These are phyloP conservation scores for Synanthedon tipuliformis DNA, from an alignment of 2,888 invertebrate genomes.

Conservation along the genomic window DNA sequence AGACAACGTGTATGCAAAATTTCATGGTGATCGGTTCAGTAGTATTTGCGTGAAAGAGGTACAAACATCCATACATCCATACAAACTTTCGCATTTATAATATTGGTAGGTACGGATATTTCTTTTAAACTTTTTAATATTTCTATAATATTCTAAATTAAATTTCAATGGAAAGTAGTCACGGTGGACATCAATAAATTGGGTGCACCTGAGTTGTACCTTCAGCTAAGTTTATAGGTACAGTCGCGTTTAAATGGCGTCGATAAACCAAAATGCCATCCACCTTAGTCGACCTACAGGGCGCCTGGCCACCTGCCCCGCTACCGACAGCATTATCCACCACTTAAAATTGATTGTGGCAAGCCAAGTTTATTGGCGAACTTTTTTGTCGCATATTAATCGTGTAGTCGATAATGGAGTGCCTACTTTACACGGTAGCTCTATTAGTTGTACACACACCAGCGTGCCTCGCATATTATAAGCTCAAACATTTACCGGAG, in stretches of 20 bases:
- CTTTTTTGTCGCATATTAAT: background rate
- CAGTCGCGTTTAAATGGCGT: conserved; percentile 15
- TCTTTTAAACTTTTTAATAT: too few relatives aligned
- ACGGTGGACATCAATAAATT: background rate
- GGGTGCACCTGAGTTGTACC: background rate
- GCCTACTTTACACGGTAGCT: background rate
- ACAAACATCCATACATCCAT: too few relatives aligned
- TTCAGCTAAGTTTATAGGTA: background rate
- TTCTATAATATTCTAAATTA: too few relatives aligned
- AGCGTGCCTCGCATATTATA: background rate
- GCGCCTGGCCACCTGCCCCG: conserved; percentile 30
- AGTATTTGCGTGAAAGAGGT: too few relatives aligned
- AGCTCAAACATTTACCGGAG: background rate
- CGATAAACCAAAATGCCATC: conserved; percentile 36
- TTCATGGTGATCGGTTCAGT: too few relatives aligned
- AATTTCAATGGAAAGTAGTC: conserved; percentile 4
- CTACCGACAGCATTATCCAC: background rate
- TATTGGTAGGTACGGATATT: too few relatives aligned
- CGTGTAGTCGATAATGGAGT: background rate
- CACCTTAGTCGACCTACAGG: conserved; percentile 23
- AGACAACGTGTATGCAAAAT: too few relatives aligned
- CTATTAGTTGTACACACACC: background rate
- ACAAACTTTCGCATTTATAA: too few relatives aligned
- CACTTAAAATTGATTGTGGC: background rate
- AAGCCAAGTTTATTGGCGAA: background rate